A percentile compares a stretch with the other conserved stretches of the same genome.
Conservation (phyloP, 2,797 vertebrate genomes). For the Tachyglossus aculeatus region DNA sequence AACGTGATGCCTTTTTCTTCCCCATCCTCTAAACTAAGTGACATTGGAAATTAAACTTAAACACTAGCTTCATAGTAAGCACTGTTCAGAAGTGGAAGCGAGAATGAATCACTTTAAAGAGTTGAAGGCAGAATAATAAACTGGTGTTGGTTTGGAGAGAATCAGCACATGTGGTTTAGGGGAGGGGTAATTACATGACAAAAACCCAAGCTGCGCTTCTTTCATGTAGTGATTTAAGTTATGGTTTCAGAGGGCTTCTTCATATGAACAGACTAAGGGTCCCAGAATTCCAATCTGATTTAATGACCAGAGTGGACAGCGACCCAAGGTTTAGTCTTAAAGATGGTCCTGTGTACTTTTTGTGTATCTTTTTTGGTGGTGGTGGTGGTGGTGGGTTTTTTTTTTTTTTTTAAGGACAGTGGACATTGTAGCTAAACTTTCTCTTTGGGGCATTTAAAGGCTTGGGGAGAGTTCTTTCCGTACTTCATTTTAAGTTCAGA, state of each 20-base stretch:
- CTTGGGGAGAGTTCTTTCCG: background rate
- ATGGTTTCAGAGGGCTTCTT: slow-evolving; percentile 18
- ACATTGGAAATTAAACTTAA: slow-evolving; percentile 57
- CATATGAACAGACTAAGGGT: background rate
- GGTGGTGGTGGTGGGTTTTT: too few species aligned
- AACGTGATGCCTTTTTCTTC: slow-evolving; percentile 3
- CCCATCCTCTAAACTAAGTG: slow-evolving; percentile 38
- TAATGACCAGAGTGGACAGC: slow-evolving; percentile 7
- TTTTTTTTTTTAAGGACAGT: background rate
- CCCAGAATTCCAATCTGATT: background rate
- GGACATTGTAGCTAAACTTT: background rate
- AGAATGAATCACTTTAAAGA: slow-evolving; percentile 49
- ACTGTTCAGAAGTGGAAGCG: slow-evolving; percentile 29
- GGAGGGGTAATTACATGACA: slow-evolving; percentile 30
- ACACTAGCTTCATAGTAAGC: slow-evolving; percentile 39
- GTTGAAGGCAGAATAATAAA: slow-evolving; percentile 51
- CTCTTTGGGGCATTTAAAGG: background rate
- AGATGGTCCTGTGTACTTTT: background rate
- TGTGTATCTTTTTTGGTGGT: slow-evolving; percentile 13
- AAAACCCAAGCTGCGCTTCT: slow-evolving; percentile 10
- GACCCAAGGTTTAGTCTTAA: slow-evolving; percentile 25
- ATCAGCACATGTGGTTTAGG: background rate
- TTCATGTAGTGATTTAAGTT: slow-evolving; percentile 26
- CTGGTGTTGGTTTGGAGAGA: slow-evolving; percentile 24
- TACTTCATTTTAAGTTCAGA: slow-evolving; percentile 1